Conservation (phyloP, 2,888 invertebrate species). For the Archaeoteleia sp. region DNA sequence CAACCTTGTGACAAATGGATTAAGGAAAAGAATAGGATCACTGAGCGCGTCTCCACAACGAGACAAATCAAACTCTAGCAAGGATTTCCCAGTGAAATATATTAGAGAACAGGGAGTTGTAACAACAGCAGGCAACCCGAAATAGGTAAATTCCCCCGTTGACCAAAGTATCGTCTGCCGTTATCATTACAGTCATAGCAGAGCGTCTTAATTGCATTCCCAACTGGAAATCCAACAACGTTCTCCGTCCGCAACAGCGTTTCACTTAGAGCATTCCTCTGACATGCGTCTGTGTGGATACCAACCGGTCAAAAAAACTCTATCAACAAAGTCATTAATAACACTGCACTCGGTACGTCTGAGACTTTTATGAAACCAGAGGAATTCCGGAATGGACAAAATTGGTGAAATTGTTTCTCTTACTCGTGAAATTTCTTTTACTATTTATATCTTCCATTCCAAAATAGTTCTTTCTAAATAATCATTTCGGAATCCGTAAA, state of each 20-base stretch:
- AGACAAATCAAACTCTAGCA: too few relatives aligned
- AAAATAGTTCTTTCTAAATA: too few relatives aligned
- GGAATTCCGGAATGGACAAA: too few relatives aligned
- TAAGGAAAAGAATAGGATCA: too few relatives aligned
- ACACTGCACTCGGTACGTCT: slow-evolving; percentile 12
- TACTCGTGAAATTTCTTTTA: too few relatives aligned
- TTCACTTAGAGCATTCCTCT: slow-evolving; percentile 30
- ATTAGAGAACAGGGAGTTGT: background rate
- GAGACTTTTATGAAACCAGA: slow-evolving; percentile 1
- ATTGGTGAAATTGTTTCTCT: too few relatives aligned
- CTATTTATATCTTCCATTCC: too few relatives aligned
- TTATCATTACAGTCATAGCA: slow-evolving; percentile 59
- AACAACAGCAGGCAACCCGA: slow-evolving; percentile 10
- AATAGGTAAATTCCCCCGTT: slow-evolving; percentile 25
- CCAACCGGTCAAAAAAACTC: slow-evolving; percentile 10
- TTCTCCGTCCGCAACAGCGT: slow-evolving; percentile 25
- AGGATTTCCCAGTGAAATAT: too few relatives aligned
- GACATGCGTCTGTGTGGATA: slow-evolving; percentile 17
- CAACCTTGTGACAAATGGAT: too few relatives aligned
- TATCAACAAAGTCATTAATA: slow-evolving; percentile 32
- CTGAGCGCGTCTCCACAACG: too few relatives aligned
- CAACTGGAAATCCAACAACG: slow-evolving; percentile 28
- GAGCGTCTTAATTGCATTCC: slow-evolving; percentile 63
- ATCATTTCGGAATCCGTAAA: too few relatives aligned
- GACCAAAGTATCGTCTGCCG: slow-evolving; percentile 35